phyloP scores from a whole-genome alignment of 2,113 vertebrate species.

The Callospermophilus lateralis region DNA sequence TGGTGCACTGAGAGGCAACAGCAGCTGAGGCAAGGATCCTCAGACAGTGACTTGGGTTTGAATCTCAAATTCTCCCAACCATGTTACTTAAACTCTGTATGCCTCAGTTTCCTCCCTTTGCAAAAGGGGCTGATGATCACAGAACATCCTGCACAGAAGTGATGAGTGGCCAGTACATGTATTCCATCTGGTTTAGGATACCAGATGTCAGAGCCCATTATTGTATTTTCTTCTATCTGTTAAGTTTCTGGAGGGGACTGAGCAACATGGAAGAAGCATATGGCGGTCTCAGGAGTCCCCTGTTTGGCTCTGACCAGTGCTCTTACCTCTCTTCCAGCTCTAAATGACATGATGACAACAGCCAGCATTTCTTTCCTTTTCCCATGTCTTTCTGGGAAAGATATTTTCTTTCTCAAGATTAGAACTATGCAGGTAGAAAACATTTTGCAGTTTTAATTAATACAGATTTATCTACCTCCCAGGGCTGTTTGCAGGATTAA shows the following conservation, averaged over 20 bases:
- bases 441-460: slow-evolving; percentile 78
- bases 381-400: slow-evolving; percentile 43
- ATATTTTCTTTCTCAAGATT: slow-evolving; percentile 67
- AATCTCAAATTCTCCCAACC: neutral
- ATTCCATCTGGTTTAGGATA: neutral
- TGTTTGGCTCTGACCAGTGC: neutral
- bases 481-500: slow-evolving; percentile 69
- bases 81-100: neutral
- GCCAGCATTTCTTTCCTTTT: neutral
- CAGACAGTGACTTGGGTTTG: neutral
- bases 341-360: neutral
- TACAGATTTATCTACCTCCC: slow-evolving; percentile 76
- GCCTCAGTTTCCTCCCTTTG: neutral
- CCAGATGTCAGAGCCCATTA: neutral
- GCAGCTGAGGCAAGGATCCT: neutral
- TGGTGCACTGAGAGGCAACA: neutral
- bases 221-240: neutral
- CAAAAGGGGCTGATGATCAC: too few relatives aligned
- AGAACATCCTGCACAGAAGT: neutral
- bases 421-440: slow-evolving; percentile 61
- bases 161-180: rapidly evolving
- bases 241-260: neutral
- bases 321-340: neutral
- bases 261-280: rapidly evolving
- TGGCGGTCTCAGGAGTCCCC: neutral